A percentile compares a stretch with the other conserved stretches of the same genome.
phyloP scores from a whole-genome alignment of 2,888 invertebrate species.

The Galeruca laticollis region DNA sequence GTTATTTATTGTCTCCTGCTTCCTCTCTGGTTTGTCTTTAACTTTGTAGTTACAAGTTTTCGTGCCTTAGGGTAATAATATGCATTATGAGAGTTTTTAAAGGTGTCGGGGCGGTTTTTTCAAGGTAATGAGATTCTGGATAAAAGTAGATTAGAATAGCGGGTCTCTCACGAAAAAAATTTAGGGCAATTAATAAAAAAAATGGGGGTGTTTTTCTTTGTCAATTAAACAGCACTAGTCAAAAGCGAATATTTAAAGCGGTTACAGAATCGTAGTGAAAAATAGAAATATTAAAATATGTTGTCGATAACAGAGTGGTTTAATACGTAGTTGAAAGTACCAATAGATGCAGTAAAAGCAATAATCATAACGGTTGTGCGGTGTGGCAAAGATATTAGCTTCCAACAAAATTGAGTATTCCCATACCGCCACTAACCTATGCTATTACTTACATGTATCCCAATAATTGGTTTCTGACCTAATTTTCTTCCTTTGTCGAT shows the following conservation, averaged over 20 bases:
- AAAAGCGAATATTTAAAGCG: too few species aligned
- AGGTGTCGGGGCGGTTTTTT: conserved; percentile 31
- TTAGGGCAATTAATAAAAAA: conserved; percentile 22
- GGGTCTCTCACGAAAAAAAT: conserved; percentile 16
- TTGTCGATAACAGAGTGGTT: neutral
- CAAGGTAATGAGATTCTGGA: conserved; percentile 17
- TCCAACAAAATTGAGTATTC: conserved; percentile 28
- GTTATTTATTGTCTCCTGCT: conserved; percentile 22
- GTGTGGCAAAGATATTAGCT: conserved; percentile 26
- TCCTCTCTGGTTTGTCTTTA: conserved; percentile 18
- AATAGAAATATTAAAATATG: neutral
- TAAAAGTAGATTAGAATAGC: conserved; percentile 23
- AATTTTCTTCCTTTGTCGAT: conserved; percentile 27
- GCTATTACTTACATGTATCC: conserved; percentile 33
- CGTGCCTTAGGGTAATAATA: conserved; percentile 31
- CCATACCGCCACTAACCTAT: conserved; percentile 20
- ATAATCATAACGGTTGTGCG: conserved; percentile 30
- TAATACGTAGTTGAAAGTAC: neutral
- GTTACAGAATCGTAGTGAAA: neutral
- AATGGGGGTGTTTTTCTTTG: neutral
- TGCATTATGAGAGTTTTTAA: conserved; percentile 29
- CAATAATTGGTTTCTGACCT: conserved; percentile 35
- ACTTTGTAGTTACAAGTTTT: conserved; percentile 23
- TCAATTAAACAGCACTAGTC: too few species aligned
- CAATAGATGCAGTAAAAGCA: conserved; percentile 13